These are phyloP conservation scores for Nesogale talazaci DNA, from an alignment of 2,113 vertebrate genomes.

Conservation along the genomic window DNA sequence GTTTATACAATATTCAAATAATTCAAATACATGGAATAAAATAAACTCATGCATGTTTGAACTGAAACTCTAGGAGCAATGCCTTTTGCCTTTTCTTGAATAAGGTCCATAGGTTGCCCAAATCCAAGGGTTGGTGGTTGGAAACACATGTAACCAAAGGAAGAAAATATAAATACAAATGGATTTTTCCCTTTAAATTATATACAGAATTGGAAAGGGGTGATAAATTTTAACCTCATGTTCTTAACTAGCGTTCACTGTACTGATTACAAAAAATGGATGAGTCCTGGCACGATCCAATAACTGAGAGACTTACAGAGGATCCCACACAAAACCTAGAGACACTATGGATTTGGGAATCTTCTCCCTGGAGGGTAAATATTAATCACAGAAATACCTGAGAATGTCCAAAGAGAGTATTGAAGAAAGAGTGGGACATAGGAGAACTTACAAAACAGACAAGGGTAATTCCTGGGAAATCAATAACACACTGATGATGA, in stretches of 20 bases:
- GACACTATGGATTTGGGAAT: neutral
- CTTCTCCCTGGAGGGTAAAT: neutral
- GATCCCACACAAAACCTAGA: neutral
- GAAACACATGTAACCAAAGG: neutral
- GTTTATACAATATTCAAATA: too few species aligned
- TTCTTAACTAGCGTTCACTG: neutral
- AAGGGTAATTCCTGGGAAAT: neutral
- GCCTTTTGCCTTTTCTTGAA: too few species aligned
- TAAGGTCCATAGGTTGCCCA: neutral
- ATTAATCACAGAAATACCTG: neutral
- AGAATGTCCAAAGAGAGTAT: neutral
- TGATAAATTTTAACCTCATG: neutral
- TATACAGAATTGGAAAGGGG: neutral
- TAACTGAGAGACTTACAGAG: neutral
- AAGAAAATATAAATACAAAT: neutral
- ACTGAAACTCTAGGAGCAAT: too few species aligned
- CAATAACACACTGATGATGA: neutral
- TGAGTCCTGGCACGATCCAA: neutral
- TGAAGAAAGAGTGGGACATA: rapidly evolving
- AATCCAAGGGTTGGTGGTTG: neutral
- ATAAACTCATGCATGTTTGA: too few species aligned
- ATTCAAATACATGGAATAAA: too few species aligned
- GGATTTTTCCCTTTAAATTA: neutral
- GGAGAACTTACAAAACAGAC: neutral
- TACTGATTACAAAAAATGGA: neutral